These are phyloP conservation scores for Dasysyrphus tricinctus DNA, from an alignment of 2,888 invertebrate genomes.

Conservation along the genomic window DNA sequence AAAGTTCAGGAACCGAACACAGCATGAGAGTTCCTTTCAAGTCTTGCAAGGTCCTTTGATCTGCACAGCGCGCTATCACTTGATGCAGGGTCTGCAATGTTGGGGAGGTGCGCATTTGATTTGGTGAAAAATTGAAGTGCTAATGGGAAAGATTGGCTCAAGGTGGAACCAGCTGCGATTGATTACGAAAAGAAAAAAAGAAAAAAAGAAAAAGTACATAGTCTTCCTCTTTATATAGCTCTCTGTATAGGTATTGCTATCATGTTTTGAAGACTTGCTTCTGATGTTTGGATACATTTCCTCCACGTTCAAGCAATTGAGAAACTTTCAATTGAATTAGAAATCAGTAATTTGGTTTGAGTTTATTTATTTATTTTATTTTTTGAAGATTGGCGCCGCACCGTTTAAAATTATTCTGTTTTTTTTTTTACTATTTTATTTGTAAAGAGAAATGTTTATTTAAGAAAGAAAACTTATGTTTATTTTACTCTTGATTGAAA, in stretches of 20 bases:
- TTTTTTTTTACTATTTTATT: neutral
- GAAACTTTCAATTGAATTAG: conserved; percentile 59
- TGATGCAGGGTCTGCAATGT: conserved; percentile 22
- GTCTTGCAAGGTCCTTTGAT: conserved; percentile 73
- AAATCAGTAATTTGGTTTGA: conserved; percentile 38
- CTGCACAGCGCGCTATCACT: conserved; percentile 57
- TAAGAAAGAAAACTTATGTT: neutral
- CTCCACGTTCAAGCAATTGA: conserved; percentile 28
- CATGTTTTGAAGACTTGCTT: neutral
- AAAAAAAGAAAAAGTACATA: neutral
- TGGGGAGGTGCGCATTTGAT: conserved; percentile 78
- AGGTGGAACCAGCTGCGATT: conserved; percentile 67
- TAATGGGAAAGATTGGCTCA: conserved; percentile 81
- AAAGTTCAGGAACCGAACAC: conserved; percentile 69
- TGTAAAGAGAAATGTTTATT: conserved; percentile 12
- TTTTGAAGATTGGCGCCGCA: conserved; percentile 65
- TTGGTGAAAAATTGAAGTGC: conserved; percentile 83
- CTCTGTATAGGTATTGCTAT: neutral
- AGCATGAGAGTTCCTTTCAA: conserved; percentile 72
- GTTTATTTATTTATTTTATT: conserved; percentile 55
- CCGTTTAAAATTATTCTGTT: conserved; percentile 43
- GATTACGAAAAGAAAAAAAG: conserved; percentile 61
- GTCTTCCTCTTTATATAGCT: neutral
- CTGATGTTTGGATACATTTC: conserved; percentile 30
- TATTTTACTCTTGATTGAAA: conserved; percentile 8